phyloP scores from a whole-genome alignment of 1,140 invertebrate genomes.

The Aphis gossypii region DNA sequence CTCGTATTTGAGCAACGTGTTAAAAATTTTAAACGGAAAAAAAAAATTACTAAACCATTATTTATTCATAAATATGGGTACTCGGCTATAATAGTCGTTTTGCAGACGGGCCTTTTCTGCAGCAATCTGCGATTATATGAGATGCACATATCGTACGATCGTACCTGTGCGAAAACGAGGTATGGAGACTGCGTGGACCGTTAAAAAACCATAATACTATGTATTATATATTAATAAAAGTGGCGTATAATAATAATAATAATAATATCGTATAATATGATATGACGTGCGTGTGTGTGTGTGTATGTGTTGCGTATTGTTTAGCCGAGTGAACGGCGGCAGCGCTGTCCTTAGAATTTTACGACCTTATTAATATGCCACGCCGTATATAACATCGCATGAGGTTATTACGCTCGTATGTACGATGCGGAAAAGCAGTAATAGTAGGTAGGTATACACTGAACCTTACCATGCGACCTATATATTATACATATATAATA shows the following conservation, averaged over 20 bases:
- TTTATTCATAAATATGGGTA: conserved; percentile 4
- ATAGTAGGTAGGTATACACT: background rate
- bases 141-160: background rate
- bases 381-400: background rate
- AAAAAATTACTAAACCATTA: background rate
- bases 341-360: conserved; percentile 36
- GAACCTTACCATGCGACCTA: background rate
- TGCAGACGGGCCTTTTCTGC: background rate
- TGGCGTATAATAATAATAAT: background rate
- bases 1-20: background rate
- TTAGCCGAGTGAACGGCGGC: background rate
- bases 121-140: background rate
- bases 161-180: background rate
- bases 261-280: background rate
- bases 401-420: background rate
- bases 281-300: background rate
- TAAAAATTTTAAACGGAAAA: background rate
- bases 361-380: conserved; percentile 35
- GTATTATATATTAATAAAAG: background rate
- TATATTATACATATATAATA: background rate
- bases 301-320: background rate
- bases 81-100: background rate
- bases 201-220: background rate
- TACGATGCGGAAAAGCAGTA: background rate
- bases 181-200: background rate